Conservation (phyloP, 2,113 vertebrate genomes). For the Crotalus tigris region DNA sequence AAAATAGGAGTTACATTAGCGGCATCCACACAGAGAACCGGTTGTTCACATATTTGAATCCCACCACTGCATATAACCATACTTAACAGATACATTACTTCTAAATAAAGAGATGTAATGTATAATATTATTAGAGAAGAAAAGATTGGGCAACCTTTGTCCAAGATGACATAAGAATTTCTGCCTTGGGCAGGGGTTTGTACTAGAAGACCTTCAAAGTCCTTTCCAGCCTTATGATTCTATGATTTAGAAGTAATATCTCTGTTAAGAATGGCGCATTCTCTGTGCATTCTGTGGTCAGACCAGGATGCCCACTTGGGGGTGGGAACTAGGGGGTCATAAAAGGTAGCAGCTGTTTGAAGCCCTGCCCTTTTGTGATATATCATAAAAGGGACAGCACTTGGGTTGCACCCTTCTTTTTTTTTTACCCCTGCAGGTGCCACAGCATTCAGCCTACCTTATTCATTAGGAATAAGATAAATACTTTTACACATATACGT, state of each 20-base stretch:
- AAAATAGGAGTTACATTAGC: neutral
- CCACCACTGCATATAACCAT: neutral
- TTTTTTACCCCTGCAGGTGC: neutral
- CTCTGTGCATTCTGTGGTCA: neutral
- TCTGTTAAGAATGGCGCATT: neutral
- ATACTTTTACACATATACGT: neutral
- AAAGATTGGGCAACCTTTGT: neutral
- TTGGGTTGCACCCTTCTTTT: neutral
- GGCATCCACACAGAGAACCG: no score
- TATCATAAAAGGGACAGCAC: neutral
- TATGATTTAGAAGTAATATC: neutral
- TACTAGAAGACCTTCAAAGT: neutral
- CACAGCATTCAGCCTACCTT: neutral
- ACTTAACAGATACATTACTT: neutral
- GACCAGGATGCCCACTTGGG: neutral
- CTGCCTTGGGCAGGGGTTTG: neutral
- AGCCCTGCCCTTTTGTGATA: neutral
- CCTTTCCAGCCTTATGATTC: neutral
- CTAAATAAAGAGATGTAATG: neutral
- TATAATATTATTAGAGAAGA: neutral
- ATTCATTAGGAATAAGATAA: neutral
- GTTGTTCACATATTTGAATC: no score
- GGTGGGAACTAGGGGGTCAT: neutral
- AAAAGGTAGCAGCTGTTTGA: neutral
- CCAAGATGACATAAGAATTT: neutral